Conservation (phyloP, 2,113 vertebrate species). For the Syngnathoides biaculeatus region DNA sequence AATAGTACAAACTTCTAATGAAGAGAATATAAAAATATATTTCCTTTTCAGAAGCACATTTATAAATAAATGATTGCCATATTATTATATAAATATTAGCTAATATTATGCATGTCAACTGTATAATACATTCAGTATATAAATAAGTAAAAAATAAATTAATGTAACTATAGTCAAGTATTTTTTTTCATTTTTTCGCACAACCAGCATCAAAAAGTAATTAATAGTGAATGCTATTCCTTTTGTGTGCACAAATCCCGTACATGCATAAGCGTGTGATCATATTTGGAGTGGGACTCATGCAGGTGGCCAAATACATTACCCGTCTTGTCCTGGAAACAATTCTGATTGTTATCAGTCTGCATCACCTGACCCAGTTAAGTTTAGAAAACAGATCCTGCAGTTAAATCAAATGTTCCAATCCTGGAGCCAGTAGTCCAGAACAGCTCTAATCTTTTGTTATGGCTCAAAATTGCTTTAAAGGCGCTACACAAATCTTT, state of each 20-base stretch:
- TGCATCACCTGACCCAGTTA: background rate
- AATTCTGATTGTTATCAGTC: background rate
- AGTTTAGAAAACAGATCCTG: slow-evolving; percentile 30
- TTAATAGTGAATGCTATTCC: background rate
- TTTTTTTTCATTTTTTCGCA: background rate
- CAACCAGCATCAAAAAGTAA: background rate
- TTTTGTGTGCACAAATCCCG: background rate
- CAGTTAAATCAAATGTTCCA: slow-evolving; percentile 21
- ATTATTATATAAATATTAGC: background rate
- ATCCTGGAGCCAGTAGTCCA: background rate
- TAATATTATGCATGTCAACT: background rate
- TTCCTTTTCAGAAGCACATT: background rate
- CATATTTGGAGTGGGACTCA: background rate
- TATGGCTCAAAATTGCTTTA: slow-evolving; percentile 6
- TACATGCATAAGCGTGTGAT: background rate
- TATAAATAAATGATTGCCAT: background rate
- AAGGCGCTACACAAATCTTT: background rate
- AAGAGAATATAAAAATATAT: background rate
- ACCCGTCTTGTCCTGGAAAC: background rate
- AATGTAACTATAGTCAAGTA: background rate
- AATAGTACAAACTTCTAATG: background rate
- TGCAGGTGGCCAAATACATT: background rate
- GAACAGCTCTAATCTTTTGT: slow-evolving; percentile 12
- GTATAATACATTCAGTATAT: background rate
- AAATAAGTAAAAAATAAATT: background rate